Conservation (phyloP, 2,888 invertebrate genomes). For the Plebejus melissa region DNA sequence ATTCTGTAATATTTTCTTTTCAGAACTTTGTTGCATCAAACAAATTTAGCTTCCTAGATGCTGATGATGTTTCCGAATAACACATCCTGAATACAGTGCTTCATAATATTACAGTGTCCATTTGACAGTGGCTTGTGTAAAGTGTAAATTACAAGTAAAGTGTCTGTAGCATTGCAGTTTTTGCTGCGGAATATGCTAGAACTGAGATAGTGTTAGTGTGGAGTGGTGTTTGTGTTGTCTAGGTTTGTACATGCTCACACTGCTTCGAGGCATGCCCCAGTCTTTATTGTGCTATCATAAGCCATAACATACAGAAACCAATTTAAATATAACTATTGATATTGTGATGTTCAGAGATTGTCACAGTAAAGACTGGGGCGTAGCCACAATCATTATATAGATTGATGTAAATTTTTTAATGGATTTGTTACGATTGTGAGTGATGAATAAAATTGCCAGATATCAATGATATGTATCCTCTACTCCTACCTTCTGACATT, state of each 20-base stretch:
- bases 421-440: constrained; percentile 59
- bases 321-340: neutral
- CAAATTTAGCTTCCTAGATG: constrained; percentile 86
- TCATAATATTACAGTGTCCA: constrained; percentile 53
- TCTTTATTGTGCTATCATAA: constrained; percentile 47
- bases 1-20: constrained; percentile 44
- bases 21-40: constrained; percentile 87
- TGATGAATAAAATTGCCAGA: constrained; percentile 44
- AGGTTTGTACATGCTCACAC: constrained; percentile 57
- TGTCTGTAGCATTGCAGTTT: constrained; percentile 56
- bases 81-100: constrained; percentile 42
- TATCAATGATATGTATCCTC: constrained; percentile 41
- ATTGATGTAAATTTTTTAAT: constrained; percentile 29
- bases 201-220: constrained; percentile 64
- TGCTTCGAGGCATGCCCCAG: constrained; percentile 67
- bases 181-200: constrained; percentile 64
- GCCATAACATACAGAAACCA: neutral
- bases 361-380: constrained; percentile 63
- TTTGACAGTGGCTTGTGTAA: constrained; percentile 66
- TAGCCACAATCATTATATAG: constrained; percentile 39
- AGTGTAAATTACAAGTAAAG: constrained; percentile 74
- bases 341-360: constrained; percentile 32
- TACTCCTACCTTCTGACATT: constrained; percentile 41
- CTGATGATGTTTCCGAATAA: constrained; percentile 77
- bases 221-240: constrained; percentile 60